Base-by-base conservation (phyloP, 2,797 vertebrate species). In the Tachyglossus aculeatus region DNA sequence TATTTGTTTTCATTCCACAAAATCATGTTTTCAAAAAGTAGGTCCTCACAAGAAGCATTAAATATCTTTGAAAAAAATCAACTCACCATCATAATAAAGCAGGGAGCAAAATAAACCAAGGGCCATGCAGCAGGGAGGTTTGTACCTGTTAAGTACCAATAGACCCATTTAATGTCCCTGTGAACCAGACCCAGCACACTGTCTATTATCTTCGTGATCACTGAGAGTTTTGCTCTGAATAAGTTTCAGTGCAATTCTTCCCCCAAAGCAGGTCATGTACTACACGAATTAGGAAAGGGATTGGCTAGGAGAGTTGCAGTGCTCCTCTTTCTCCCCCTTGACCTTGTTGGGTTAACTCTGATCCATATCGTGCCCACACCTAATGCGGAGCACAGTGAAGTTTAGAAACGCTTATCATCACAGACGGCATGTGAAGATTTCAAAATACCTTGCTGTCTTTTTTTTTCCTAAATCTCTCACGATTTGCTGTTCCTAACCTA, bases 11-110 rank as follows among this genome's bases (percentile, higher is more conserved):
- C 39, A 22, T 27, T 25, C 29, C 37, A 34, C 5, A n/a, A 24
- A 8, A 24, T 74, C 32, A 57, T 22, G 41, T 44, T 53, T 43
- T 48, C 67, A 53, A 39, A 78, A 71, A 22, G 53, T 52, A 38
- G 15, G 40, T 38, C 22, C 21, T 66, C 14, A 22, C 39, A 34
- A 61, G 78, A 31, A 47, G 44, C 10, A 9, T n/a, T 56, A 22
- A 57, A 25, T 24, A 19, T 41, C 45, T 31, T 59, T 56, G 75
- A 50, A 1, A 45, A 44, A 29, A 31, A 18, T 5, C 45, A 24
- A 3, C n/a, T 6, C 4, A 18, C 43, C 19, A 2, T 51, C 21
- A 22, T 18, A 32, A 31, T 57, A 44, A 74, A 41, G 34, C n/a
- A 44, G 22, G 36, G n/a, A 53, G 13, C 43, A n/a, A 37, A 45